Conservation (phyloP, 2,113 vertebrate genomes). For the Parus major region DNA sequence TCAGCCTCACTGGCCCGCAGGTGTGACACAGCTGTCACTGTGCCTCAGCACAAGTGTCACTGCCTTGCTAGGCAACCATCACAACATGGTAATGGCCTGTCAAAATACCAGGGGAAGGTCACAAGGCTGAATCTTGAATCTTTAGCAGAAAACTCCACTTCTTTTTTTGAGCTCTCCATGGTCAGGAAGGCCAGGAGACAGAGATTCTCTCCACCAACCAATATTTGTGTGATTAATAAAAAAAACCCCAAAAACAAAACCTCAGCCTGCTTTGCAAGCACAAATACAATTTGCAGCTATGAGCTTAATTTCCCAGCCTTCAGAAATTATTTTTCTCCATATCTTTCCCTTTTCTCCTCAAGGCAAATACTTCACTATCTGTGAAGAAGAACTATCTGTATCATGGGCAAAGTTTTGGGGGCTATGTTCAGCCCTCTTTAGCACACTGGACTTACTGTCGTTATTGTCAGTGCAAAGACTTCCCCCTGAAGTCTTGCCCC, state of each 20-base stretch:
- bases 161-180: background rate
- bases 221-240: background rate
- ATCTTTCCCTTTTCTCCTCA: background rate
- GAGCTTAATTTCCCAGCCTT: background rate
- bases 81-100: background rate
- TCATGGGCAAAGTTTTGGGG: background rate
- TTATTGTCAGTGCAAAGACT: background rate
- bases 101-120: background rate
- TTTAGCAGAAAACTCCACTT: background rate
- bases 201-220: background rate
- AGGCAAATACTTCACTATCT: background rate
- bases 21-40: constrained; percentile 5
- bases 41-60: background rate
- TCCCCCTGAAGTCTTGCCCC: background rate
- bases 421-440: background rate
- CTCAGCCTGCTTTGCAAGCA: background rate
- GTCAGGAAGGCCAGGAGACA: background rate
- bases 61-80: background rate
- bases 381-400: too few relatives aligned
- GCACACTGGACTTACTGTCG: background rate
- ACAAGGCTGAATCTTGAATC: background rate
- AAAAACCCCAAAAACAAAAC: background rate
- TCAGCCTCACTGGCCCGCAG: background rate
- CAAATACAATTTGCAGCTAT: background rate
- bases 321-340: background rate